Evolutionary conservation across 1,140 invertebrate genomes (phyloP).

Genomic region (Leptopilina clavipes): DNA sequence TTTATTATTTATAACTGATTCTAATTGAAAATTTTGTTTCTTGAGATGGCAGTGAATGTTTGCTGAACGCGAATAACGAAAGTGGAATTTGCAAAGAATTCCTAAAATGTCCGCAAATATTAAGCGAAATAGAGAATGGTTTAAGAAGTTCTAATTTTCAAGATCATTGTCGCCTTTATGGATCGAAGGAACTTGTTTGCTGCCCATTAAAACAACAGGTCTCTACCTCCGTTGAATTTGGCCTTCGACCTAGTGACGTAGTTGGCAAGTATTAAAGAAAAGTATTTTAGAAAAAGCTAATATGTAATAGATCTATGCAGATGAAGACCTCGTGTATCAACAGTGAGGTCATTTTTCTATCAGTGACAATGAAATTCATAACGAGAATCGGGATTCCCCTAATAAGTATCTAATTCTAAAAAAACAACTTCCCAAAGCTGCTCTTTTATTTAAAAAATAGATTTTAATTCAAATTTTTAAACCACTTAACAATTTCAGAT

Average conservation of each 20-base stretch:
- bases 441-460: no score
- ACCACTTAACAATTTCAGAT: no score
- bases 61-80: conserved; percentile 47
- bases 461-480: no score
- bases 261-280: conserved; percentile 46
- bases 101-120: conserved; percentile 55
- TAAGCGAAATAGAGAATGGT: conserved; percentile 57
- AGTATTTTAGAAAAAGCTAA: neutral
- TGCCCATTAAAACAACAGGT: conserved; percentile 52
- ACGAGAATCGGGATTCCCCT: neutral
- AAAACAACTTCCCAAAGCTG: no score
- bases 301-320: neutral
- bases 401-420: no score
- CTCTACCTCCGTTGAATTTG: conserved; percentile 52
- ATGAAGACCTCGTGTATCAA: conserved; percentile 7
- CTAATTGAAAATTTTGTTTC: no score
- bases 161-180: conserved; percentile 62
- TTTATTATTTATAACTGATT: neutral
- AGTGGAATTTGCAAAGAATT: conserved; percentile 63
- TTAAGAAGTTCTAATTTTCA: conserved; percentile 46
- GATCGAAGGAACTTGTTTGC: conserved; percentile 64
- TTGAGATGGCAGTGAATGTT: conserved; percentile 63
- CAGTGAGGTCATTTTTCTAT: neutral
- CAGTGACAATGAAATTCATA: neutral
- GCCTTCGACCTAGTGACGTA: conserved; percentile 55